Base-by-base conservation (phyloP, 2,888 invertebrate genomes). In the Colostygia pectinataria region DNA sequence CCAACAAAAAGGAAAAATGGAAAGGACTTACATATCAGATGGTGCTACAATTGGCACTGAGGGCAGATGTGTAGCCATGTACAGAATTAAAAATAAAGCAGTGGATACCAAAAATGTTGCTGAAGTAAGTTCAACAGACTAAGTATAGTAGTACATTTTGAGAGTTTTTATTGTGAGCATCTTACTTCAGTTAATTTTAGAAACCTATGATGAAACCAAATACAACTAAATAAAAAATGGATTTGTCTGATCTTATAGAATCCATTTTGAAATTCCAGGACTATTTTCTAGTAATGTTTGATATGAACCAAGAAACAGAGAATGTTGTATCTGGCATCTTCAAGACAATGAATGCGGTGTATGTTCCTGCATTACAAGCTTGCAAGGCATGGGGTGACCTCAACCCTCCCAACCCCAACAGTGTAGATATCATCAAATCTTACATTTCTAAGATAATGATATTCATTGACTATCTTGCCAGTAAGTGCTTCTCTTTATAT, bases 11-110 rank as follows among this genome's bases (percentile, higher is more conserved):
- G 75, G 77, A 5, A 74, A 61, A 41, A 83, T 93, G 58, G 89
- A 91, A 55, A 90, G 94, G 40, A 83, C 92, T 1, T 92, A 94
- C 50, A 83, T 95, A 39, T 92, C 94, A 0, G 92, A 93, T 72
- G 94, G 93, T 12, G 76, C 82, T 13, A 80, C 84, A 13, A 85
- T 92, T 57, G 77, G 89, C 43, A 87, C 95, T 13, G 84, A 83
- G 45, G 95, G 94, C 2, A 89, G 83, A 65, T 94, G 93, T 74
- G 88, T 95, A n/a, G 93, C 93, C 24, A 92, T 94, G 61, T 94
- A 95, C 71, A 92, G 95, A 59, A 90, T 92, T 9, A 92, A 87
- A 57, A 92, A 92, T 50, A 89, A 92, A 57, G 78, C 82, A 7
- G 83, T 96, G 29, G 95, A 94, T 47, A 73, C 81, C 49, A 93